Conservation (phyloP, 1,140 invertebrate species). For the Hyposmocoma kahamanoa region DNA sequence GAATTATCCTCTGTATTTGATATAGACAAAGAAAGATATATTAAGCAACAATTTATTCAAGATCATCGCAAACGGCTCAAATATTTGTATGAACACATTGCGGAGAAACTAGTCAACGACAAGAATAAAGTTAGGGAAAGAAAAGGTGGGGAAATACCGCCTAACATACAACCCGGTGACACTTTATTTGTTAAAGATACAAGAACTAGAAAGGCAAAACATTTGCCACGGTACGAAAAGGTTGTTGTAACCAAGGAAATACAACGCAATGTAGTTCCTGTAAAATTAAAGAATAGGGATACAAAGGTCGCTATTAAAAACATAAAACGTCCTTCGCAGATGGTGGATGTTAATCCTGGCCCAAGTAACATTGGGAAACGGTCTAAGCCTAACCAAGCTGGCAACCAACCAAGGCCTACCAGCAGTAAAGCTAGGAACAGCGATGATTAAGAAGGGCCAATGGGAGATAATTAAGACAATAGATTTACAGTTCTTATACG, state of each 20-base stretch:
- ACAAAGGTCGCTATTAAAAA: not conserved
- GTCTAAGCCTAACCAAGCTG: not conserved
- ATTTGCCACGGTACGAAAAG: constrained; percentile 16
- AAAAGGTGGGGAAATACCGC: no score
- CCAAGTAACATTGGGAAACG: not conserved
- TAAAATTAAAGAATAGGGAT: constrained; percentile 37
- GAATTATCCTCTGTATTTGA: no score
- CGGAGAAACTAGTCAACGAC: no score
- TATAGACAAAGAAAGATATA: no score
- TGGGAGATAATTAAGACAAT: constrained; percentile 28
- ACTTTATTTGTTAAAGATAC: no score
- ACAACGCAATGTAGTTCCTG: constrained; percentile 7
- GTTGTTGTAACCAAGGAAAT: constrained; percentile 7
- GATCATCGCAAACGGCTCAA: no score
- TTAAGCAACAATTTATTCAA: no score
- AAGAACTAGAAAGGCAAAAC: constrained; percentile 13
- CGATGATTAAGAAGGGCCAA: constrained; percentile 15
- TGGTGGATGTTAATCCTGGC: not conserved
- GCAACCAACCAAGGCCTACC: not conserved
- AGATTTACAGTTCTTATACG: constrained; percentile 19
- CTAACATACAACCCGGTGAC: no score
- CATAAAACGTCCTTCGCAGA: not conserved
- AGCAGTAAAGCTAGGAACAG: constrained; percentile 8
- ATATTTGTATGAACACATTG: no score
- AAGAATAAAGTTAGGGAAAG: no score